Conservation (phyloP, 2,888 invertebrate genomes). For the Vandiemenella viatica region DNA sequence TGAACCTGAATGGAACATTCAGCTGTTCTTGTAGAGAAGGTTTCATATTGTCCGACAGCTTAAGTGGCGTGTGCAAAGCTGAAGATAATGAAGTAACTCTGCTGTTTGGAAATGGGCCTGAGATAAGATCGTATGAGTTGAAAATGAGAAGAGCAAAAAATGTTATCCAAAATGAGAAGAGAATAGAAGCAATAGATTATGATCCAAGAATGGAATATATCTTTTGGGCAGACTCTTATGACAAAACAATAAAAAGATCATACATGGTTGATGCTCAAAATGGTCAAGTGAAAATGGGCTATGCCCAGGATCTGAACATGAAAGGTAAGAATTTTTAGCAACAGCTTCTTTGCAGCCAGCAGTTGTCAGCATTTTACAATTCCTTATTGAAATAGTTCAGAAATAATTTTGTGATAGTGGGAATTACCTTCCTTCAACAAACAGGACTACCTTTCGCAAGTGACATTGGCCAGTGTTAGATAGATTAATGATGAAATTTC, state of each 20-base stretch:
- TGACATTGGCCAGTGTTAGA: too few relatives aligned
- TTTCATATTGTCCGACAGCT: constrained; percentile 55
- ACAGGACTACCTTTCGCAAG: too few relatives aligned
- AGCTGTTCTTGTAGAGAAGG: constrained; percentile 76
- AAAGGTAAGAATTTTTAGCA: constrained; percentile 31
- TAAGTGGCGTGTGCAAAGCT: constrained; percentile 72
- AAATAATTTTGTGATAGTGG: too few relatives aligned
- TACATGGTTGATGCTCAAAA: constrained; percentile 69
- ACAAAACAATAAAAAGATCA: constrained; percentile 79
- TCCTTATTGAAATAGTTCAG: too few relatives aligned
- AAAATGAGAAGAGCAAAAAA: constrained; percentile 38
- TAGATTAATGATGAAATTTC: too few relatives aligned
- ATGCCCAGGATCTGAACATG: constrained; percentile 74
- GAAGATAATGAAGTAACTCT: constrained; percentile 48
- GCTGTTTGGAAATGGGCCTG: constrained; percentile 69
- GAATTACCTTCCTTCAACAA: too few relatives aligned
- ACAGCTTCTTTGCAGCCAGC: not conserved
- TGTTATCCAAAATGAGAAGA: constrained; percentile 68
- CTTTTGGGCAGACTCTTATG: constrained; percentile 91
- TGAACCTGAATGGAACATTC: constrained; percentile 79
- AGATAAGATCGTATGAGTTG: constrained; percentile 60
- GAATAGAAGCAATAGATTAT: constrained; percentile 83
- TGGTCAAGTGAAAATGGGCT: constrained; percentile 59
- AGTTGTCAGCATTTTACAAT: too few relatives aligned
- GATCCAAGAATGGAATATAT: constrained; percentile 70